Evolutionary conservation across 92 coral and sea anemone genomes (phyloP).

Genomic region (Ricordea florida): DNA sequence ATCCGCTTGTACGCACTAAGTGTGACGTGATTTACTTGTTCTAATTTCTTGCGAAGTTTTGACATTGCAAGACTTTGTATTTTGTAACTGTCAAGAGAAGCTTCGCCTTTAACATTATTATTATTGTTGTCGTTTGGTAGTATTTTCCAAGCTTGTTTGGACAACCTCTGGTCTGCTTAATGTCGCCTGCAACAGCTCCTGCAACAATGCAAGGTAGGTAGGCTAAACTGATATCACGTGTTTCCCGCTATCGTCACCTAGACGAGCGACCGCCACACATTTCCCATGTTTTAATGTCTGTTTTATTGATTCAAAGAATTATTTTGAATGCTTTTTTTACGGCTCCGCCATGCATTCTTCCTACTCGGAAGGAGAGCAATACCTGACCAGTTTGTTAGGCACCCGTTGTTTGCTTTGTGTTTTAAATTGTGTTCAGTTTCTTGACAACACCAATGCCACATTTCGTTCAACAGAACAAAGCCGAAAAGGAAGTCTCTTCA

Average conservation of each 20-base stretch:
- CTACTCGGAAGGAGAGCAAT: too few species aligned
- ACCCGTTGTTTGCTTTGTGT: not conserved
- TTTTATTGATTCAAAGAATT: too few species aligned
- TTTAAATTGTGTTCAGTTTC: not conserved
- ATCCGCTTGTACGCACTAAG: too few species aligned
- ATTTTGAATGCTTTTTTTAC: too few species aligned
- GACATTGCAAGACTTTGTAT: too few species aligned
- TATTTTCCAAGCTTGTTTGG: constrained; percentile 83
- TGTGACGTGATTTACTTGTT: too few species aligned
- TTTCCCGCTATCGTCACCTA: not conserved
- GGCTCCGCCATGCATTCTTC: too few species aligned
- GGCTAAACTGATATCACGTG: not conserved
- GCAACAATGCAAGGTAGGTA: constrained; percentile 79
- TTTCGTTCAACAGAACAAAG: constrained; percentile 71
- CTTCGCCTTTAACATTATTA: not conserved
- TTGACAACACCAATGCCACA: not conserved
- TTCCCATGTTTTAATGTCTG: too few species aligned
- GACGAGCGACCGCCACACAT: too few species aligned
- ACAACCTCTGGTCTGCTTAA: constrained; percentile 81
- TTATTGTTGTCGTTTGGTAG: constrained; percentile 30
- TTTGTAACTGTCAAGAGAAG: not conserved
- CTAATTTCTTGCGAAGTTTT: too few species aligned
- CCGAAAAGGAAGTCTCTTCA: constrained; percentile 92
- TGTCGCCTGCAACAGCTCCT: constrained; percentile 82
- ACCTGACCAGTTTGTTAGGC: too few species aligned